phyloP scores from a whole-genome alignment of 92 coral and sea anemone species.

The Palythoa heliodiscus region DNA sequence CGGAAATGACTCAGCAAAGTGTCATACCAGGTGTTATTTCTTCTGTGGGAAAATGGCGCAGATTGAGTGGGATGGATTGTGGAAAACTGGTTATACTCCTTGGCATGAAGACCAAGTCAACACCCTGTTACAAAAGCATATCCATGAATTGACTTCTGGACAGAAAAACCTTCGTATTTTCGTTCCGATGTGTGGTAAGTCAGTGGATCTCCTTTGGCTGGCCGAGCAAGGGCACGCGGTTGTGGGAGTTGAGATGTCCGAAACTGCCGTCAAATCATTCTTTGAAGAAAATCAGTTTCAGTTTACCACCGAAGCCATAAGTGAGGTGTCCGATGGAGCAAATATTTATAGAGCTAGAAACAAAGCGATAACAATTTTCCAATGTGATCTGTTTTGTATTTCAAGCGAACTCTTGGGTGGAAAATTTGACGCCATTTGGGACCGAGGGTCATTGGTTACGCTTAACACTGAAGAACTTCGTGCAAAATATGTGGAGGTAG shows the following conservation, averaged over 20 bases:
- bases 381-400: conserved; percentile 44
- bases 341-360: conserved; percentile 55
- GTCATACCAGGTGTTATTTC: too few species aligned
- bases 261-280: conserved; percentile 44
- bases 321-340: conserved; percentile 53
- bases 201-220: conserved; percentile 54
- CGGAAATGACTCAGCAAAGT: too few species aligned
- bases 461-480: conserved; percentile 6
- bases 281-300: conserved; percentile 52
- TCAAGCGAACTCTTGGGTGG: conserved; percentile 46
- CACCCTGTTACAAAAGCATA: conserved; percentile 31
- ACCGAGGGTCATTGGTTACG: conserved; percentile 51
- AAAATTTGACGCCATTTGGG: conserved; percentile 61
- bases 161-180: conserved; percentile 47
- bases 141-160: conserved; percentile 40
- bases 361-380: conserved; percentile 54
- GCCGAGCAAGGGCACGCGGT: conserved; percentile 65
- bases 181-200: conserved; percentile 62
- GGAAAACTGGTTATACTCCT: neutral
- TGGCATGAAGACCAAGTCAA: conserved; percentile 29
- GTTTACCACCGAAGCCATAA: conserved; percentile 50
- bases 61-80: neutral
- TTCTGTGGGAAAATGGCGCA: neutral
- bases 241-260: conserved; percentile 48
- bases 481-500: conserved; percentile 2